Base-by-base conservation (phyloP, 2,888 invertebrate genomes). In the Griposia aprilina region DNA sequence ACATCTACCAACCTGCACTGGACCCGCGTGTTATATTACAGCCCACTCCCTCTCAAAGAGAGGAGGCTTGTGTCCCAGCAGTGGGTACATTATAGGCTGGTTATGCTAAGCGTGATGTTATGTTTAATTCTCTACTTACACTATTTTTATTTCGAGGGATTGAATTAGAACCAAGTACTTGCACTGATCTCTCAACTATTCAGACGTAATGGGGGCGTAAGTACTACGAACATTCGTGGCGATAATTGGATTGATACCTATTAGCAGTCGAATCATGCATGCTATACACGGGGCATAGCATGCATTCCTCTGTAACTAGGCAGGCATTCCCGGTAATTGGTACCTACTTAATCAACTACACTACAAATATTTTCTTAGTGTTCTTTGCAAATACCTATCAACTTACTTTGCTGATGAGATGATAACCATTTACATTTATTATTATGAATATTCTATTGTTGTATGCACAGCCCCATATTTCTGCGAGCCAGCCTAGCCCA, bases 191-290 rank as follows among this genome's bases (percentile, higher is more conserved):
- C 30, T 65, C 52, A 11, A 41, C 41, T 48, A 59, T 57, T 55
- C 30, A 50, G 26, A 67, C 26, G 36, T 72, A 7, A 41, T 41
- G 5, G 8, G 71, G 70, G 36, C 63, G 30, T 36, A 36, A 36
- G 66, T 23, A 67, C 81, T 80, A 57, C 62, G 8, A 75, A 20
- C 70, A 41, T 67, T 80, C 48, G 81, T 72, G 74, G n/a, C 48
- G 55, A 65, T 84, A 72, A 81, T 84, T 74, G 63, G 59, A 81
- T 66, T 84, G 41, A 36, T 36, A 36, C 30, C 30, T 73, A 77
- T 84, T 67, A 81, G 59, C 50, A 81, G 66, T 84, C 66, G 30
- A 50, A 84, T 66, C 85, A 84, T 73, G 84, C 81, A 73, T 75
- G 67, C 48, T 15, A 41, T 20, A n/a, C 80, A 65, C 67, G 30